These are phyloP conservation scores for Gonioctena quinquepunctata DNA, from an alignment of 1,140 invertebrate genomes.

Conservation along the genomic window DNA sequence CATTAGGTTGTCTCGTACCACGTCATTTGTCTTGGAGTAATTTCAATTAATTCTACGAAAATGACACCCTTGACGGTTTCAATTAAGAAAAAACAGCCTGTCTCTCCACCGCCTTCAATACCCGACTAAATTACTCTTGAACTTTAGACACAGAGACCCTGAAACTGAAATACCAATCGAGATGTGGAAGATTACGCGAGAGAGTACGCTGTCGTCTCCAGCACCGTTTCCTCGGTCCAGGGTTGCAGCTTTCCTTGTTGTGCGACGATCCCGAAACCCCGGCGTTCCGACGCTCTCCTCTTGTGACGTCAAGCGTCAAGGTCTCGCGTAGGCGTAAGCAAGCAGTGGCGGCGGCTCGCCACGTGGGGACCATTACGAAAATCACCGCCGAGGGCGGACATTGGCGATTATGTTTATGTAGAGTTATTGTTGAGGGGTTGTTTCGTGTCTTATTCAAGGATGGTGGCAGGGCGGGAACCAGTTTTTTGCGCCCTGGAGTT, in stretches of 20 bases:
- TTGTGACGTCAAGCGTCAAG: constrained; percentile 42
- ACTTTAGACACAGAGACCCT: neutral
- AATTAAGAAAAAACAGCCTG: no score
- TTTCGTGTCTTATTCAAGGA: no score
- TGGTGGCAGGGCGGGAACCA: no score
- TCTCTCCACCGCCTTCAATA: no score
- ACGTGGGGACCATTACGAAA: neutral
- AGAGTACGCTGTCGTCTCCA: neutral
- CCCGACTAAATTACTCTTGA: no score
- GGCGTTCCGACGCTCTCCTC: constrained; percentile 39
- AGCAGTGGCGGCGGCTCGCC: neutral
- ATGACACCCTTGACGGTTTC: no score
- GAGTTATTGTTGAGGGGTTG: neutral
- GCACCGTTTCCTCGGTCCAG: constrained; percentile 17
- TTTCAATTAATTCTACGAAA: no score
- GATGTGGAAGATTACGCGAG: neutral
- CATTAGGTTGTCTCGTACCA: no score
- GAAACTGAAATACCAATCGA: neutral
- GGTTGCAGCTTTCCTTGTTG: constrained; percentile 23
- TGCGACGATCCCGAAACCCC: constrained; percentile 21
- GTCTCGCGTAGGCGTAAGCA: constrained; percentile 27
- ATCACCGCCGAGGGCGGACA: neutral
- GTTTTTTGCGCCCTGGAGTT: no score
- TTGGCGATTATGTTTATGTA: neutral
- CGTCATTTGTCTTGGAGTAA: no score